Evolutionary conservation across 1,140 invertebrate genomes (phyloP), one percentile per base, ranked within the genome.

Genomic region (Mamestra configurata): DNA sequence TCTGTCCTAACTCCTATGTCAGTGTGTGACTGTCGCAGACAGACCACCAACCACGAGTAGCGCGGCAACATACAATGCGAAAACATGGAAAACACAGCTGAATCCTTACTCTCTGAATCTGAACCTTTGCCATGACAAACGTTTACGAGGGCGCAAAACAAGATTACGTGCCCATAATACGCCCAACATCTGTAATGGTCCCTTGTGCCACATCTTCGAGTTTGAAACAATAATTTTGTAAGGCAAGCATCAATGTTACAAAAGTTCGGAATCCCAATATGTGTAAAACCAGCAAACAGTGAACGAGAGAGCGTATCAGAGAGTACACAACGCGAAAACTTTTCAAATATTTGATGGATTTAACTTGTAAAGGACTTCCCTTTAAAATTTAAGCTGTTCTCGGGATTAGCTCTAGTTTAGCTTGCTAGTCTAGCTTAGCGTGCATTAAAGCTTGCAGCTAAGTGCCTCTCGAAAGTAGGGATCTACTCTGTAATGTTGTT

Each of bases 261-360:
- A 20, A 53, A 53, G 4, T 53, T 53, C 8, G 18, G n/a, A 6
- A 7, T 20, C 18, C 20, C 51, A 53, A 53, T 53, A 20, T 53
- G 20, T 53, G 51, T 20, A 20, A 10, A 40, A 40, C 37, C 7
- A 7, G 37, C 8, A 40, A 53, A 53, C 51, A 53, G 18, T 18
- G 51, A 53, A 22, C 18, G 4, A 3, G 18, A 20, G 15, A 53
- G 18, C 51, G 20, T 53, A 53, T 22, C 20, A 11, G 51, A 20
- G 51, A 8, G 20, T 0, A 53, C 37, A 40, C 3, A 40, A 7
- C 8, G 18, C 51, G 7, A 8, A 53, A 53, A 53, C 51, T 53
- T 53, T 22, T 53, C 51, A 53, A 53, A 53, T 53, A 53, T 53
- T 53, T 53, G 51, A 53, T 53, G 51, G 51, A 53, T 53, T 53